Base-by-base conservation (phyloP, 2,888 invertebrate species). In the Gymnocheta viridis region DNA sequence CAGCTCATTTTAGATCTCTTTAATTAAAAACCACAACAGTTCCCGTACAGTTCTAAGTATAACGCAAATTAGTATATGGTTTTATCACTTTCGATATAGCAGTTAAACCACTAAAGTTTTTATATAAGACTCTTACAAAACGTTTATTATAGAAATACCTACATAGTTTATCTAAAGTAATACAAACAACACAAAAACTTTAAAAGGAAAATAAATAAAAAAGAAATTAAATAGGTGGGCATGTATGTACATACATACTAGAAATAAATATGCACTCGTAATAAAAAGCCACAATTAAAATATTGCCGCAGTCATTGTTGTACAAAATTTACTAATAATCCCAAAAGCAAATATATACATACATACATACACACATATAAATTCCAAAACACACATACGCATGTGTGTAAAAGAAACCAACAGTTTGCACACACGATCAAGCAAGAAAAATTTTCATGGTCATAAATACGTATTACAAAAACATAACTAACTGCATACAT, bases 401-500 rank as follows among this genome's bases (percentile, higher is more conserved):
- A 17, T 44, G 10, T 17, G 10, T 17, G 35, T 19, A 35, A 17
- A 51, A 7, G 35, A 22, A 19, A 29, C 22, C 19, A 44, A 51
- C 24, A 17, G 6, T 9, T 17, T 9, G 54, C 47, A 2, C 7
- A 29, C 19, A 51, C 47, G 19, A 35, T 44, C 22, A 51, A 51
- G n/a, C 67, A 62, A 32, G 41, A 64, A 64, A n/a, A 44, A 70
- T 70, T 76, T 80, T 83, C 83, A 83, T 66, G 83, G 83, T 72
- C 83, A 76, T 51, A 51, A 12, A 24, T 35, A 22, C 19, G 24
- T 35, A 69, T 74, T 44, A 64, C 29, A 60, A 64, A 69, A 73
- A 22, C 56, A 78, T 56, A 74, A 58, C 44, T 29, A 29, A 72
- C 64, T 38, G 24, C 51, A 67, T 24, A 67, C 51, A 38, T 27